Evolutionary conservation across 2,888 invertebrate genomes (phyloP), one percentile per base, ranked within the genome.

Genomic region (Drosophila conformis): DNA sequence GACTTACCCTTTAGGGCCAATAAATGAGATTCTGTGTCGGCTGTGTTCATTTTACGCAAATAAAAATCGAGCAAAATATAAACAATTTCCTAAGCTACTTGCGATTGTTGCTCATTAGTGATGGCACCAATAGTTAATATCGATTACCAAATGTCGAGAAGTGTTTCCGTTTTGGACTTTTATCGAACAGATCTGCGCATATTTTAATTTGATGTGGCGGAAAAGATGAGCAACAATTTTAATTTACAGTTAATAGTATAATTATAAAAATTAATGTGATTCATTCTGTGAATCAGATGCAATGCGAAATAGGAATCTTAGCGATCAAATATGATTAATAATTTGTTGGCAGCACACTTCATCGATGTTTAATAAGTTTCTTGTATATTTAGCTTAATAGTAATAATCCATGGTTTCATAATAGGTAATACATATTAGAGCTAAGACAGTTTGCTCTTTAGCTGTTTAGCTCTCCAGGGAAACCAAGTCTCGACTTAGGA

Each of bases 401-500:
- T 33, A 36, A 29, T 31, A 3, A 53, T 27, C n/a, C 31, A 48
- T 49, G 8, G 25, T 13, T 42, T 13, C 35, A 54, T 71, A 70
- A 35, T 18, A 53, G 13, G 18, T 27, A 18, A 3, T 49, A 15
- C 1, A 46, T 46, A 25, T 46, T 25, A 46, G n/a, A 15, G 25
- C 46, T 5, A 42, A 25, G 7, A 1, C 4, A 46, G 4, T 25
- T 7, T 46, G 21, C 4, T 46, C 4, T 15, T 25, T 4, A 15
- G 15, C 15, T 51, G 2, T 36, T 33, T 79, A 91, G 61, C 85
- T 90, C 49, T 93, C 92, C 63, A 93, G 69, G 5, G 92, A 91
- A 52, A 93, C 92, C 91, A 92, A 90, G 74, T 96, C 95, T 73
- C 97, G 94, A 15, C 96, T 96, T 38, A 95, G 93, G 84, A 97